Evolutionary conservation across 2,797 vertebrate species (phyloP), one percentile per base, ranked within the genome.

Genomic region (Leptatherina wallacei): DNA sequence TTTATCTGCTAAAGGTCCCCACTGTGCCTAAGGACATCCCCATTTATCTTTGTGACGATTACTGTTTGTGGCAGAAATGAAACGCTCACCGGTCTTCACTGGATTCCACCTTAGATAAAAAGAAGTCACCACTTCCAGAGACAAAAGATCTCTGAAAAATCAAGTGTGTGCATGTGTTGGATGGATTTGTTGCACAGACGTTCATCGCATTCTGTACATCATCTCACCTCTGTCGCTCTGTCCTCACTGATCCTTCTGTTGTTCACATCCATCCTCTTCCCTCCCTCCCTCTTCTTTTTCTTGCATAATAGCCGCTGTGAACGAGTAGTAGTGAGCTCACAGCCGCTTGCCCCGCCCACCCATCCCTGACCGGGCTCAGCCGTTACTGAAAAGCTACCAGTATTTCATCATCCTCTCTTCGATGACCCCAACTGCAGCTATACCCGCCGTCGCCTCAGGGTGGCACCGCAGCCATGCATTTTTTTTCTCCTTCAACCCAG

Each of bases 341-440:
- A 91, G 88, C 75, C 44, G 66, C 84, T 73, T 22, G 63, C 84
- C 80, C 91, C 87, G 69, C 91, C 92, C 88, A 82, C 83, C 40
- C 24, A 8, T 54, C 66, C 22, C 68, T 9, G 55, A 51, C 73
- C 71, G 54, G 70, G 80, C 80, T 88, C 80, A 87, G 85, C 89
- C 88, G 79, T 95, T 95, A 91, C 94, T 94, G 92, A 94, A 95
- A 94, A 92, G 86, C 90, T 75, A 91, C 90, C 93, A 93, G 91
- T 92, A 94, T 95, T 95, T 95, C 94, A 95, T 95, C 95, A 95
- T 95, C 91, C 87, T 85, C 70, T 68, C 88, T 80, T 87, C 83
- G 36, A 71, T 90, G 85, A 88, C 85, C 83, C 84, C 78, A 71
- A 55, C 74, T 63, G 78, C 56, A 65, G 86, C 77, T 64, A 75